A percentile compares a stretch with the other conserved stretches of the same genome.
Conservation (phyloP, 2,888 invertebrate species). For the Stegophylla sp. region DNA sequence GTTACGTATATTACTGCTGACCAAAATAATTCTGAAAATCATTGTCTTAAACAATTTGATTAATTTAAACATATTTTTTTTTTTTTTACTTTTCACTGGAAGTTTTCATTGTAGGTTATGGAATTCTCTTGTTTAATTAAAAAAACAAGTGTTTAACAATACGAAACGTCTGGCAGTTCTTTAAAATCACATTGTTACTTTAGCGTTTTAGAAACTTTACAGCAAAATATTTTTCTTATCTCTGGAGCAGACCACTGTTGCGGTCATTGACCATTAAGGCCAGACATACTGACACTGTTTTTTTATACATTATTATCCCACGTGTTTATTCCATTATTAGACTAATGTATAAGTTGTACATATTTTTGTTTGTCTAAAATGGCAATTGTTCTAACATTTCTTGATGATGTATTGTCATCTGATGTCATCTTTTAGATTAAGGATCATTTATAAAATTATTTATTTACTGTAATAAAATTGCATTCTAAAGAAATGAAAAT, state of each 20-base stretch:
- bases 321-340: constrained; percentile 41
- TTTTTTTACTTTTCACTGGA: constrained; percentile 10
- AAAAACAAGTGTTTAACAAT: constrained; percentile 8
- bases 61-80: neutral
- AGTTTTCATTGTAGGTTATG: neutral
- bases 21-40: no score
- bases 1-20: constrained; percentile 8
- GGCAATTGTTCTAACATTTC: neutral
- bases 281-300: constrained; percentile 57
- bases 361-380: constrained; percentile 2
- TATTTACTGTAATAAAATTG: neutral
- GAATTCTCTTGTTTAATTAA: neutral
- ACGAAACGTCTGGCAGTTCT: neutral
- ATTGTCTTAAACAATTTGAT: neutral
- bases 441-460: neutral
- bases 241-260: constrained; percentile 19
- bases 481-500: neutral
- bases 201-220: constrained; percentile 21
- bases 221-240: constrained; percentile 40
- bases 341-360: neutral
- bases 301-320: constrained; percentile 39
- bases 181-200: constrained; percentile 29
- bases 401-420: neutral
- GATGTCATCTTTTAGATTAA: neutral
- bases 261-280: constrained; percentile 57